Evolutionary conservation across 1,140 invertebrate species (phyloP).

Genomic region (Reticulitermes speratus): DNA sequence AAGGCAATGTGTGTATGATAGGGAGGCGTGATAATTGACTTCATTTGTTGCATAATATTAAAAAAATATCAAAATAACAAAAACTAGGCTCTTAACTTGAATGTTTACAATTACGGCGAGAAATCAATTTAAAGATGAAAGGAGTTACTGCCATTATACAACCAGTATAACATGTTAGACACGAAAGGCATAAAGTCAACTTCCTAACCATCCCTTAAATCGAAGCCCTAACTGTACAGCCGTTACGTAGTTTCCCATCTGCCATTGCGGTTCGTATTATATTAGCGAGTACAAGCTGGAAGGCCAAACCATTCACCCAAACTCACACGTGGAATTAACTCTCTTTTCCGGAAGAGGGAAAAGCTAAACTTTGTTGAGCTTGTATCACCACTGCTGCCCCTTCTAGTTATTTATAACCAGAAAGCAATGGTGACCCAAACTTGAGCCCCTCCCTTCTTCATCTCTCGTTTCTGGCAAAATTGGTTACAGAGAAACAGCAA

Average conservation of each 20-base stretch:
- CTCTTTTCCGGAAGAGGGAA: background rate
- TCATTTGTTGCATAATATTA: no score
- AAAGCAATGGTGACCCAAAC: background rate
- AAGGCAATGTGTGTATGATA: no score
- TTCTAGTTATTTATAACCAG: background rate
- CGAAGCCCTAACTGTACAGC: background rate
- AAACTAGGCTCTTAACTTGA: no score
- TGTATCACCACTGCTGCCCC: background rate
- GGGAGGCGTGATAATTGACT: no score
- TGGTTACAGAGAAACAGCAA: background rate
- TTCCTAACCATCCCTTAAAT: no score
- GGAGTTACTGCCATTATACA: no score
- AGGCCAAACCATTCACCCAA: background rate
- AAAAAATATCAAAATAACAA: no score
- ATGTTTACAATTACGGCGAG: no score
- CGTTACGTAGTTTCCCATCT: background rate
- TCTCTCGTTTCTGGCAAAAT: background rate
- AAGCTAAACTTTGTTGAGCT: background rate
- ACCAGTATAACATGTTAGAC: no score
- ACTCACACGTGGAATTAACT: background rate
- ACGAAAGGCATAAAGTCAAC: no score
- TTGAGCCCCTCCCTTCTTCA: background rate
- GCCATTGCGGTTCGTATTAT: background rate
- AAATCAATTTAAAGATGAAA: no score
- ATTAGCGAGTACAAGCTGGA: background rate